Evolutionary conservation across 2,888 invertebrate species (phyloP), one percentile per base, ranked within the genome.

Genomic region (Psococerastis gibbosa): DNA sequence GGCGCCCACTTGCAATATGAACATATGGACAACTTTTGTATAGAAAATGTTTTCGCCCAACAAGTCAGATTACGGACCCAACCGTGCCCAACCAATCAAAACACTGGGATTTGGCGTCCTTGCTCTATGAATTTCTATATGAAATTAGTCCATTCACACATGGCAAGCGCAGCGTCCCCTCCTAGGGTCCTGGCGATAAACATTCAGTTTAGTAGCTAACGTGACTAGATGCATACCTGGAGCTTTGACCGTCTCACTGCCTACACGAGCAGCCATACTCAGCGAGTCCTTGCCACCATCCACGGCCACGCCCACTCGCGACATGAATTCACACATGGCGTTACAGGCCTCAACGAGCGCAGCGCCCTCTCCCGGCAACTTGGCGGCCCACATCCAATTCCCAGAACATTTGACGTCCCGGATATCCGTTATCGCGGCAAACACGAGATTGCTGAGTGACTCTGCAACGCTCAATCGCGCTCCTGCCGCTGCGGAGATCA

Each of bases 301-400:
- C 16, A 95, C 74, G 5, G 91, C 95, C 17, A 94, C 75, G 27
- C 80, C 89, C 2, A 95, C 64, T 51, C 70, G 60, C 4, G 67
- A 64, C 88, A 97, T 88, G 2, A 89, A 69, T 2, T 66, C 63
- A 57, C 92, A 91, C 73, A 95, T 82, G 13, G 91, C 87, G 32
- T 66, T 64, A 56, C 95, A 95, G 0, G 97, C 89, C 48, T 78
- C 77, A 49, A 78, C 81, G 20, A 98, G 66, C 13, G 78, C 74
- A 2, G 85, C 87, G 2, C 95, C 97, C 60, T 94, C 95, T 0
- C 83, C 87, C 0, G 83, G 79, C 15, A 91, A 66, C 65, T 97
- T 97, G 9, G 95, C 97, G 0, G 92, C 81, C 97, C 97, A 98
- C 98, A 98, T 98, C 97, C 97, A 98, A 63, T 98, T 98, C n/a